Conservation (phyloP, 2,797 vertebrate species). For the Meriones psammophilus region DNA sequence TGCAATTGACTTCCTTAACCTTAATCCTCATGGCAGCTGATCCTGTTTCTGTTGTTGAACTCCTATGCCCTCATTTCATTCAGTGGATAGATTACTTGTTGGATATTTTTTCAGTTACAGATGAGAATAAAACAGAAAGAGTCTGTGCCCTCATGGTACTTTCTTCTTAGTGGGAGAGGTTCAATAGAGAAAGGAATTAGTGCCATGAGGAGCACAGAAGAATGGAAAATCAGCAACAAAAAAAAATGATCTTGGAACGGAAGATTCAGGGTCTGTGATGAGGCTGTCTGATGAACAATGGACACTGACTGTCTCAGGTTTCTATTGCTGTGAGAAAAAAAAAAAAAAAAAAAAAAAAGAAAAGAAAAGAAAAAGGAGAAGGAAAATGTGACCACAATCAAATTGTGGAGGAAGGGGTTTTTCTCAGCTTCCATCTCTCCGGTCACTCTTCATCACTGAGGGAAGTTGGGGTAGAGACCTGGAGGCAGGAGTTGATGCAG, state of each 20-base stretch:
- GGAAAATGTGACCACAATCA: not conserved
- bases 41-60: not conserved
- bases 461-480: not conserved
- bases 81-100: not conserved
- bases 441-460: not conserved
- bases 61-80: not conserved
- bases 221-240: no score
- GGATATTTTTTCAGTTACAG: not conserved
- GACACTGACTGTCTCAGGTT: not conserved
- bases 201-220: not conserved
- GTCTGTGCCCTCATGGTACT: not conserved
- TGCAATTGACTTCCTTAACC: not conserved
- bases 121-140: not conserved
- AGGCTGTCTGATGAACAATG: not conserved
- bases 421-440: not conserved
- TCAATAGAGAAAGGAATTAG: not conserved
- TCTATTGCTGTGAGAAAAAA: not conserved
- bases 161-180: no score
- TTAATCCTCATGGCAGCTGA: not conserved
- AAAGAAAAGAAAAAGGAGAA: not conserved
- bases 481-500: not conserved
- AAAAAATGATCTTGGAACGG: not conserved
- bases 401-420: not conserved
- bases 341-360: not conserved
- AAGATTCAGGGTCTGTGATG: fast-evolving